phyloP scores from a whole-genome alignment of 92 coral and sea anemone genomes.

The Phenganax subtilis region DNA sequence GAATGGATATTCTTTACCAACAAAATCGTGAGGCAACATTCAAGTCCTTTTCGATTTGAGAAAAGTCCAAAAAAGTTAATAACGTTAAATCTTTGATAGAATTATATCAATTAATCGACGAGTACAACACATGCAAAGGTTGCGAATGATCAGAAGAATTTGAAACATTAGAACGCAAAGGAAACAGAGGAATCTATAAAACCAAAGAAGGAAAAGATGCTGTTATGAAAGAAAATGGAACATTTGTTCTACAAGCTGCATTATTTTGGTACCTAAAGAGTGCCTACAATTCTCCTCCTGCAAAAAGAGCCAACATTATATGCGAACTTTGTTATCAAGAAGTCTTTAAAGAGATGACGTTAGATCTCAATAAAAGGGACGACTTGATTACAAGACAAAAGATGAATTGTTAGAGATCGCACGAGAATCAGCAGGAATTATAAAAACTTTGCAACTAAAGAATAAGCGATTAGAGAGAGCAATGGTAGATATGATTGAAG shows the following conservation, averaged over 20 bases:
- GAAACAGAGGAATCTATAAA: slow-evolving; percentile 1
- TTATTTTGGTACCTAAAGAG: neutral
- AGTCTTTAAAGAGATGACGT: neutral
- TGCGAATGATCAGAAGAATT: neutral
- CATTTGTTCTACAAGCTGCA: slow-evolving; percentile 4
- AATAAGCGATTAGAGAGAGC: slow-evolving; percentile 21
- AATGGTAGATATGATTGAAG: neutral
- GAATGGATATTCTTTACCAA: slow-evolving; percentile 15
- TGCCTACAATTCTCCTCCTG: slow-evolving; percentile 5
- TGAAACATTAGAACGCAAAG: neutral
- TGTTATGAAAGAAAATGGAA: slow-evolving; percentile 1
- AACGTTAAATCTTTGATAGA: neutral
- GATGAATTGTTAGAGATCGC: slow-evolving; percentile 24
- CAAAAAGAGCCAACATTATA: slow-evolving; percentile 32
- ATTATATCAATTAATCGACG: neutral
- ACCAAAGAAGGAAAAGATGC: slow-evolving; percentile 30
- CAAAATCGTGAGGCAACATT: neutral
- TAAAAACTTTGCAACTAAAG: slow-evolving; percentile 18
- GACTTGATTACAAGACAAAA: slow-evolving; percentile 13
- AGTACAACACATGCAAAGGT: slow-evolving; percentile 2
- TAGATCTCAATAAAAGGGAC: neutral
- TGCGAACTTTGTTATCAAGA: slow-evolving; percentile 37
- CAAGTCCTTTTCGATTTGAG: neutral
- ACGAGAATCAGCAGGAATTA: slow-evolving; percentile 25
- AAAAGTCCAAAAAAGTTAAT: neutral